Percentiles rank a stretch among this genome's conserved stretches.
phyloP scores from a whole-genome alignment of 2,888 invertebrate species.

The Trileptium ribeirensis region DNA sequence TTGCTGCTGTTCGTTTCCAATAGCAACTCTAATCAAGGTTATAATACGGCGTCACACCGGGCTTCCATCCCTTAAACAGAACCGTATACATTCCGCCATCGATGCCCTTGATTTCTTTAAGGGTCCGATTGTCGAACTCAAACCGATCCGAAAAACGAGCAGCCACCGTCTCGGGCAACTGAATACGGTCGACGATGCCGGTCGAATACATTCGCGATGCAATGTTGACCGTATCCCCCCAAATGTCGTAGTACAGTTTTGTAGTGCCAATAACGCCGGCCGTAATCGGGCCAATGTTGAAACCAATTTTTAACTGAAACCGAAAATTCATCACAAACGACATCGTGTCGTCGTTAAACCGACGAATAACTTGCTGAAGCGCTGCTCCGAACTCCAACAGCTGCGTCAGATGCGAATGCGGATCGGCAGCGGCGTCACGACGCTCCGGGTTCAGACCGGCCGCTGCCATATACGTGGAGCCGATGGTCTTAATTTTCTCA shows the following conservation, averaged over 20 bases:
- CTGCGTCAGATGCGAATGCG: slow-evolving; percentile 71
- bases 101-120: slow-evolving; percentile 87
- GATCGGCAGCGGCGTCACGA: slow-evolving; percentile 61
- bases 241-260: slow-evolving; percentile 91
- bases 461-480: slow-evolving; percentile 91
- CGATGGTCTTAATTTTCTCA: slow-evolving; percentile 95
- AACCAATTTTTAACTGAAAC: slow-evolving; percentile 63
- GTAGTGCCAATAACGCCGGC: slow-evolving; percentile 91
- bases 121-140: slow-evolving; percentile 81
- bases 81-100: slow-evolving; percentile 52
- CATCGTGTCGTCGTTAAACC: slow-evolving; percentile 79
- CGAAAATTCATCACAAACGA: slow-evolving; percentile 63
- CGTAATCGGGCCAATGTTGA: slow-evolving; percentile 88
- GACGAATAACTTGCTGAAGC: slow-evolving; percentile 75
- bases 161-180: slow-evolving; percentile 44
- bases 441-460: slow-evolving; percentile 79
- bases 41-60: not conserved
- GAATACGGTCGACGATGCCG: slow-evolving; percentile 73
- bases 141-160: slow-evolving; percentile 63
- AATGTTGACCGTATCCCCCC: slow-evolving; percentile 97
- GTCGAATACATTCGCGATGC: slow-evolving; percentile 95
- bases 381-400: slow-evolving; percentile 87
- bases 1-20: too few relatives aligned
- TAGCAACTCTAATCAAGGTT: too few relatives aligned
- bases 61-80: slow-evolving; percentile 42